Conservation (phyloP, 30 jellyfish, hydroid and myxozoan genomes). For the Aurelia sp. region DNA sequence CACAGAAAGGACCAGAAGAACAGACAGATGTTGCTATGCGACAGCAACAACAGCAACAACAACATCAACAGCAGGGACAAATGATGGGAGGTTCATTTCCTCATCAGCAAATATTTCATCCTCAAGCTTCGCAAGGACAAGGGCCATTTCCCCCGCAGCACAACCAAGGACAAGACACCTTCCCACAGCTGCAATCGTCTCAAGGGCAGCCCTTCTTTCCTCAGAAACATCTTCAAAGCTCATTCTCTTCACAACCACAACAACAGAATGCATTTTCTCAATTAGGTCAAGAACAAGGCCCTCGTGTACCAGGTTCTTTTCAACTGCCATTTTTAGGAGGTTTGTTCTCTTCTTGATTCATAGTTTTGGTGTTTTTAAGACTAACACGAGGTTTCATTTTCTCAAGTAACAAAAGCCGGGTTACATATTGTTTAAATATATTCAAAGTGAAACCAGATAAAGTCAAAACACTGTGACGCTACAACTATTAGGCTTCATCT, state of each 20-base stretch:
- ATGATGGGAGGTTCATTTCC: slow-evolving; percentile 1
- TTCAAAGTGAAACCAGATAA: too few relatives aligned
- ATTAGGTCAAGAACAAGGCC: not conserved
- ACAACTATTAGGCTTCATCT: too few relatives aligned
- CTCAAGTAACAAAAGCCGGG: too few relatives aligned
- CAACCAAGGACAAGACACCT: not conserved
- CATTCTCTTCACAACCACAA: too few relatives aligned
- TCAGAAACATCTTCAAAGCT: too few relatives aligned
- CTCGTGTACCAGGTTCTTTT: not conserved
- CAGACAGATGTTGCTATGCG: not conserved
- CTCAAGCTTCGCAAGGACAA: not conserved
- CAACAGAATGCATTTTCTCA: not conserved
- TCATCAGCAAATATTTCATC: not conserved
- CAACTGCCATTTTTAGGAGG: slow-evolving; percentile 53
- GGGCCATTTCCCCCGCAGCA: not conserved
- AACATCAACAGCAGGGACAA: slow-evolving; percentile 26
- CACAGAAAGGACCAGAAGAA: slow-evolving; percentile 26
- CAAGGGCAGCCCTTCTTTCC: too few relatives aligned
- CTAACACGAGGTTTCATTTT: too few relatives aligned
- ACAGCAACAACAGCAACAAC: not conserved
- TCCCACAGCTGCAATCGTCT: too few relatives aligned
- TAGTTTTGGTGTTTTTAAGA: too few relatives aligned
- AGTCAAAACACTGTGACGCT: too few relatives aligned
- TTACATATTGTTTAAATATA: too few relatives aligned
- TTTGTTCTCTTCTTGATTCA: not conserved